These are phyloP conservation scores for Thunnus albacares DNA, from an alignment of 2,797 vertebrate genomes.

Conservation along the genomic window DNA sequence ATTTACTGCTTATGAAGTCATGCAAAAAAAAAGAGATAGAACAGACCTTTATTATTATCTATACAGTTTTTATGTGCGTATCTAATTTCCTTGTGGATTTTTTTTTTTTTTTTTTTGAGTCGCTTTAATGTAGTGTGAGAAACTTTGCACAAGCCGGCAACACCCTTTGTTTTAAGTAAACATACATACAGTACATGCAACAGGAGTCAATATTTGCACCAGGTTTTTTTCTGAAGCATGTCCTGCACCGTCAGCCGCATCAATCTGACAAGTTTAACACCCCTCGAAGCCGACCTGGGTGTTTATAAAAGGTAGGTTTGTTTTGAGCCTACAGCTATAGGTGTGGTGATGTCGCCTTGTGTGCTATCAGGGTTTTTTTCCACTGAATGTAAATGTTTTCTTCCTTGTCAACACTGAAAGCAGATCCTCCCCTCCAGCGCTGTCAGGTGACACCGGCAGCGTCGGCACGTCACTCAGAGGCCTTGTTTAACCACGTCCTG, in stretches of 20 bases:
- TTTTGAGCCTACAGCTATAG: constrained; percentile 29
- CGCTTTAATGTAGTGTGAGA: not conserved
- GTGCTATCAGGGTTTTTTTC: constrained; percentile 28
- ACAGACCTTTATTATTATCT: constrained; percentile 43
- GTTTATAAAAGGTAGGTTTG: constrained; percentile 34
- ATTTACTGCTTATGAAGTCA: constrained; percentile 66
- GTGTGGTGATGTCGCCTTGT: constrained; percentile 21
- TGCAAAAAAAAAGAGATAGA: constrained; percentile 41
- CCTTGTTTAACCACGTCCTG: constrained; percentile 20
- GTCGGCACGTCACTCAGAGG: constrained; percentile 26
- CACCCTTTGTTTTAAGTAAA: constrained; percentile 45
- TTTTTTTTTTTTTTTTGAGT: not conserved
- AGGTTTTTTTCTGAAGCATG: not conserved
- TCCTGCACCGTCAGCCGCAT: constrained; percentile 26
- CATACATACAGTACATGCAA: constrained; percentile 25
- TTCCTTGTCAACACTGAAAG: constrained; percentile 57
- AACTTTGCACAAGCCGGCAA: not conserved
- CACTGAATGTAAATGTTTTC: constrained; percentile 42
- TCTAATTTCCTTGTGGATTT: constrained; percentile 16
- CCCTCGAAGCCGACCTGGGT: not conserved
- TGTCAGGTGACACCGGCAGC: constrained; percentile 36
- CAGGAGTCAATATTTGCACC: constrained; percentile 74
- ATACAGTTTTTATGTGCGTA: constrained; percentile 8
- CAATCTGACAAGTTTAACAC: constrained; percentile 48
- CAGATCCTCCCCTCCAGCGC: constrained; percentile 24